Base-by-base conservation (phyloP, 1,140 invertebrate genomes). In the Leptinotarsa defecta region DNA sequence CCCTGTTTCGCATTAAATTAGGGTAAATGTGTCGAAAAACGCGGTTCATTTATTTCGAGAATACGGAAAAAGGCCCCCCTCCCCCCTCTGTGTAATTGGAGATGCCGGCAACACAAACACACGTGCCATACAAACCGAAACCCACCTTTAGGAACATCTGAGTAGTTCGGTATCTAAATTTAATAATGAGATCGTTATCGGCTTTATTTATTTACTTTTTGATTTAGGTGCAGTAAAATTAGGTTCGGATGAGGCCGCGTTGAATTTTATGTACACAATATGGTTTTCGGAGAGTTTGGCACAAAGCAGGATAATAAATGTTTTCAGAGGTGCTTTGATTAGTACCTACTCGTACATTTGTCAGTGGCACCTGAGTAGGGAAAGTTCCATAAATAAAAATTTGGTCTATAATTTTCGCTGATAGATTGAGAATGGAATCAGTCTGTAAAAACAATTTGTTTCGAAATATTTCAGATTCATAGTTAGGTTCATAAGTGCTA, bases 1-100 rank as follows among this genome's bases (percentile, higher is more conserved):
- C 73, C 73, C 27, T 74, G 34, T 74, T 74, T 74, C 73, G 63
- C 68, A 75, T 75, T 65, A 75, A 75, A 71, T 75, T 70, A 75
- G 74, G 74, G 74, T 71, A 75, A 75, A 75, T 75, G 74, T 75
- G 74, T 65, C 68, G 74, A 75, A 75, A 75, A 75, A 70, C 64
- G 34, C 24, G 72, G 68, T 61, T 64, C 74, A 52, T 70, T 75
- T 71, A 70, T 70, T 75, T 75, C 52, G 63, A 65, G 71, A 73
- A 73, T 73, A 73, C 52, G 71, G 71, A 73, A 73, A 73, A 20
- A 15, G 19, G 0, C 19, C 6, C 22, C 48, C n/a, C 11, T n/a
- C 52, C n/a, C 52, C n/a, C 52, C 15, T 8, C 15, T n/a, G 15
- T 19, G 34, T 43, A 43, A 43, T 43, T 8, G 34, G 68, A 70